Evolutionary conservation across 2,888 invertebrate genomes (phyloP), one percentile per base, ranked within the genome.

Genomic region (Fragum fragum): DNA sequence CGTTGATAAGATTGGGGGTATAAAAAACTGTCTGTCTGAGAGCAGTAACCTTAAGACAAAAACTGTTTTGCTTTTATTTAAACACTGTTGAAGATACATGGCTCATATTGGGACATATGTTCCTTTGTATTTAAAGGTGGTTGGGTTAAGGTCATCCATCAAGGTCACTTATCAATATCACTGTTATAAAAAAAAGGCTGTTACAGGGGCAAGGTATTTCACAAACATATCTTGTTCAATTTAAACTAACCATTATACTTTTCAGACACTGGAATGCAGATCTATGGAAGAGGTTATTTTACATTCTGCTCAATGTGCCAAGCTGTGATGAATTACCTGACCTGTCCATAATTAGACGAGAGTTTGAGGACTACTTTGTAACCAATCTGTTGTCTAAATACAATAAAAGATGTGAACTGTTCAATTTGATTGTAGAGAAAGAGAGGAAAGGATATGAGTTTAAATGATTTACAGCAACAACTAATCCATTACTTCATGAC

Each of bases 221-320:
- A 47, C 47, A 3, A 47, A 47, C 47, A 47, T 16, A 47, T 47
- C 47, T n/a, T 52, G 16, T 47, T 73, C 52, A 36, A n/a, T n/a
- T n/a, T n/a, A n/a, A n/a, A n/a, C n/a, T n/a, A n/a, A n/a, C n/a
- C n/a, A n/a, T n/a, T n/a, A n/a, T n/a, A n/a, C n/a, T 28, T 23
- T 57, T 21, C 88, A 92, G 92, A 71, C 88, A 88, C 61, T 92
- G 91, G 90, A 91, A 92, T 75, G 87, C 87, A 6, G 78, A 86
- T 1, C 80, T 94, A 23, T 98, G 98, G 98, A 96, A 97, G 90
- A 96, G 96, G 87, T 96, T 98, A 92, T 98, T 98, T 93, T 96
- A 96, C 53, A 96, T 96, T 42, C 95, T 98, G 83, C 95, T 99
- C 75, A 99, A 99, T 95, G 96, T 98, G 78, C 96, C 96, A 28